Percentiles rank a stretch among this genome's conserved stretches.
Evolutionary conservation across 2,888 invertebrate species (phyloP).

Genomic region (Eupithecia insigniata): DNA sequence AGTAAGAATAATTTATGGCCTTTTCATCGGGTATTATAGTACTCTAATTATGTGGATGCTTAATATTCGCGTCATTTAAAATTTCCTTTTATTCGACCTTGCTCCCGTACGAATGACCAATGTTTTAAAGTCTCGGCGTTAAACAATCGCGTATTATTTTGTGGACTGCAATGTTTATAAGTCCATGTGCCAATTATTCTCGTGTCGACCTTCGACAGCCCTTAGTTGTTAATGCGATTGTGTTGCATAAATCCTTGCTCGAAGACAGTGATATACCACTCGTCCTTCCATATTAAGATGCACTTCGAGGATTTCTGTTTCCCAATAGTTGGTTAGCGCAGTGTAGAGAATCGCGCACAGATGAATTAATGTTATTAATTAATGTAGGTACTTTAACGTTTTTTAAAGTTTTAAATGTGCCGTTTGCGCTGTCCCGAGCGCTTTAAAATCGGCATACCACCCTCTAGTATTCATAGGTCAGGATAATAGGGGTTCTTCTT

Average conservation of each 20-base stretch:
- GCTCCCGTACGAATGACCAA: conserved; percentile 57
- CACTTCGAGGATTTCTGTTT: not conserved
- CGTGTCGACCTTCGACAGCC: conserved; percentile 60
- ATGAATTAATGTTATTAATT: not conserved
- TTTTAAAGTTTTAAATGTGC: too few relatives aligned
- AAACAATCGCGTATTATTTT: conserved; percentile 70
- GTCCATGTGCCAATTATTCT: conserved; percentile 64
- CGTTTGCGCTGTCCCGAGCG: too few relatives aligned
- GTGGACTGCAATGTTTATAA: conserved; percentile 63
- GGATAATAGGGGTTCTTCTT: too few relatives aligned
- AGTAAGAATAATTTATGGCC: conserved; percentile 33
- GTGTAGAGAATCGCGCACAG: not conserved
- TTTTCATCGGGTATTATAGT: conserved; percentile 38
- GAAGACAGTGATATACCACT: conserved; percentile 22
- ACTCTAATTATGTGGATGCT: conserved; percentile 41
- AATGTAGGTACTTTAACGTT: too few relatives aligned
- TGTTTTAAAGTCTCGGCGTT: conserved; percentile 65
- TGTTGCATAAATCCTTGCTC: conserved; percentile 53
- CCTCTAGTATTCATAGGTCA: too few relatives aligned
- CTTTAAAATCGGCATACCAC: too few relatives aligned
- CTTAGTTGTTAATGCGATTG: conserved; percentile 49
- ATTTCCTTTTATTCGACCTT: conserved; percentile 62
- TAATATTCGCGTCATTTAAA: conserved; percentile 56
- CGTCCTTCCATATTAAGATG: conserved; percentile 22
- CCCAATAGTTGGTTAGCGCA: not conserved